phyloP scores from a whole-genome alignment of 2,888 invertebrate genomes.

The Hymenopus coronatus region DNA sequence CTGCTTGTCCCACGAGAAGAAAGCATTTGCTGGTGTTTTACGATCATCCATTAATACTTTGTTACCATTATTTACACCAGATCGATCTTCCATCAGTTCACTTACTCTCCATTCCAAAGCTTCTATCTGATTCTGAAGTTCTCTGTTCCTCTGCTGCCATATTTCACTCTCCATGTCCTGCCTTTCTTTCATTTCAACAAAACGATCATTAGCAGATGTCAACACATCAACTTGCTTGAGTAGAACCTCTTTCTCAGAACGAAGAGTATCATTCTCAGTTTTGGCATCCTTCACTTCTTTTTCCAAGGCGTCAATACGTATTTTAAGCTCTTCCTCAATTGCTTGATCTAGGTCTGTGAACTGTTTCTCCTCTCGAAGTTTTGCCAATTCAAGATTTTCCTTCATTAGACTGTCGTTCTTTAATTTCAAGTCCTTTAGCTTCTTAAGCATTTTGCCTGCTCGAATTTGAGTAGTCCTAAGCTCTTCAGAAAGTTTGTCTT shows the following conservation, averaged over 20 bases:
- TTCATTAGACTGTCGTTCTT: conserved; percentile 58
- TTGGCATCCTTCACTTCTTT: conserved; percentile 60
- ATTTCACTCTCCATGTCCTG: conserved; percentile 73
- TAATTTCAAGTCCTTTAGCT: conserved; percentile 77
- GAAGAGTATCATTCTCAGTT: conserved; percentile 58
- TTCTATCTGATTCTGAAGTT: conserved; percentile 64
- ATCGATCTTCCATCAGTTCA: conserved; percentile 28
- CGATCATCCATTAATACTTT: neutral
- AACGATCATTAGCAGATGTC: conserved; percentile 70
- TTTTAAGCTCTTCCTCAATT: conserved; percentile 76
- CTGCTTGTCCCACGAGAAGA: conserved; percentile 13
- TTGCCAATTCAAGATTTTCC: conserved; percentile 51
- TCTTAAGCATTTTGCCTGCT: conserved; percentile 74
- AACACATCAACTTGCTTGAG: conserved; percentile 71
- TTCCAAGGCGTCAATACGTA: conserved; percentile 64
- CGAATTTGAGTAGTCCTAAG: conserved; percentile 65
- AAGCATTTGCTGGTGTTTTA: neutral
- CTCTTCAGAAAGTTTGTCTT: conserved; percentile 58
- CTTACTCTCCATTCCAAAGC: conserved; percentile 45
- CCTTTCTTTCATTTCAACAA: conserved; percentile 77
- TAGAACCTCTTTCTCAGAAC: conserved; percentile 65
- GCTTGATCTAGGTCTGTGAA: conserved; percentile 69
- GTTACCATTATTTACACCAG: neutral
- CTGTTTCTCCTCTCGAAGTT: conserved; percentile 52
- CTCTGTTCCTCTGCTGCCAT: conserved; percentile 69